Base-by-base conservation (phyloP, 2,797 vertebrate species). In the Calcarius lapponicus region DNA sequence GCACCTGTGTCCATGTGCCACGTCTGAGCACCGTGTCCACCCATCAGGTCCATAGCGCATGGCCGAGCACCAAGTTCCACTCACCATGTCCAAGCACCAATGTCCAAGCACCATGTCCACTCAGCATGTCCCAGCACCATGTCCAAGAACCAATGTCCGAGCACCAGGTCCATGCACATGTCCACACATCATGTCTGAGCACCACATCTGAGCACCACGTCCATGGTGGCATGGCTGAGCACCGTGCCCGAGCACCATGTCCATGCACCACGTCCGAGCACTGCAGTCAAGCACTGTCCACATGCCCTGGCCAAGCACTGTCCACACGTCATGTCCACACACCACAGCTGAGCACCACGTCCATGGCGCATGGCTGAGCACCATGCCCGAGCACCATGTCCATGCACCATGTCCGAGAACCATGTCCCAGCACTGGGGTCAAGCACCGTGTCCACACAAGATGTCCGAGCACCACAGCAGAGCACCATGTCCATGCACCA, bases 131-230 rank as follows among this genome's bases (percentile, higher is more conserved):
- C 3, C 1, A 61, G 80, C 38, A 53, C 66, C 16, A 4, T 1
- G 32, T 5, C 47, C 50, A 26, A 10, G n/a, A 32, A 2, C 29
- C 17, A 28, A 19, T 54, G 51, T 32, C 53, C 3, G 5, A 0
- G 51, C 50, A 51, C 50, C 50, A 53, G 7, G 45, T 48, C 32
- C 45, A 28, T 1, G 2, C 65, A 48, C 13, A 1, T 31, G 60
- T 42, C 18, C 45, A 48, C 10, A 6, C n/a, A 48, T 1, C 45
- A 16, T 8, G 26, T 36, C 18, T 5, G 7, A 36, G 45, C 65
- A 67, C 65, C 45, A 16, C 3, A n/a, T 38, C 48, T 9, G 1
- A 70, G 69, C 51, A n/a, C 51, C 38, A 16, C 2, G 69, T 71
- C 58, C 36, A 62, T 0, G 9, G 71, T 24, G 42, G 71, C 71